A percentile compares a stretch with the other conserved stretches of the same genome.
Conservation (phyloP, 2,797 vertebrate species). For the Cryptoblepharus egeriae region DNA sequence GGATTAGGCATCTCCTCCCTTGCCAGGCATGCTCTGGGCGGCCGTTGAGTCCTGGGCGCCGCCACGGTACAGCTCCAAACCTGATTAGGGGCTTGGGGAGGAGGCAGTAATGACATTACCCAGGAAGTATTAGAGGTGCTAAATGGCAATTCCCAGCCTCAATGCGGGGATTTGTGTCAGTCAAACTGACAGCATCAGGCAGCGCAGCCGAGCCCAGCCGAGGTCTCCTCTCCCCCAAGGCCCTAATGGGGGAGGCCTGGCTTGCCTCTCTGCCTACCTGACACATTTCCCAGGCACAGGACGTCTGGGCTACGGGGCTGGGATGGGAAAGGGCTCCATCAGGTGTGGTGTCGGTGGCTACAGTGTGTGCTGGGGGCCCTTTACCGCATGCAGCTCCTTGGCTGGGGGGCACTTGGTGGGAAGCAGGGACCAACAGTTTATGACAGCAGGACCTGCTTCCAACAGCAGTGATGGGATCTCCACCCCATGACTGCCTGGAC, state of each 20-base stretch:
- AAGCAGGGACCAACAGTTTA: too few species aligned
- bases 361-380: too few species aligned
- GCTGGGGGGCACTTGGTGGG: too few species aligned
- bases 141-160: slow-evolving; percentile 58
- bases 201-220: slow-evolving; percentile 20
- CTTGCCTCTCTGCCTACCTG: slow-evolving; percentile 22
- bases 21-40: not conserved
- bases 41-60: slow-evolving; percentile 52
- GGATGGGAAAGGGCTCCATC: too few species aligned
- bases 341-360: too few species aligned
- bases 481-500: too few species aligned
- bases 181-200: fast-evolving
- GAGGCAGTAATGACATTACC: slow-evolving; percentile 60
- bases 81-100: slow-evolving; percentile 47
- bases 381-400: too few species aligned
- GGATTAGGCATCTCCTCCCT: slow-evolving; percentile 48
- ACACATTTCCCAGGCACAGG: not conserved
- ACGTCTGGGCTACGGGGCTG: not conserved
- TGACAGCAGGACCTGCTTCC: too few species aligned
- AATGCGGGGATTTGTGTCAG: slow-evolving; percentile 40
- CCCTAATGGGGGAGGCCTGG: slow-evolving; percentile 53
- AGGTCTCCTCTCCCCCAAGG: slow-evolving; percentile 31
- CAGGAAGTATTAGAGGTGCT: slow-evolving; percentile 57
- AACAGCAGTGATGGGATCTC: too few species aligned
- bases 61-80: slow-evolving; percentile 62